phyloP scores from a whole-genome alignment of 2,888 invertebrate genomes.

The Pegoplata infirma region DNA sequence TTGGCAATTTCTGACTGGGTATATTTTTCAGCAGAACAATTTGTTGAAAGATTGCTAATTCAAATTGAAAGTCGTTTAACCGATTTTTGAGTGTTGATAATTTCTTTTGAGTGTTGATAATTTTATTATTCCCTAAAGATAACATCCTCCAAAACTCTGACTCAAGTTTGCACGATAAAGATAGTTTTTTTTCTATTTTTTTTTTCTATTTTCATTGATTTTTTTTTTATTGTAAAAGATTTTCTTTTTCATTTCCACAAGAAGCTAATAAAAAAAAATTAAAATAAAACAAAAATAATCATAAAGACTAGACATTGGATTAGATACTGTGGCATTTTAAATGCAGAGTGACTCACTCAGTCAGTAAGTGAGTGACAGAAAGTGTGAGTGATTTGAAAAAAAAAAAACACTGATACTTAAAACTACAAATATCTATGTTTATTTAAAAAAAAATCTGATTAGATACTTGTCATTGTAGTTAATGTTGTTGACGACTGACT shows the following conservation, averaged over 20 bases:
- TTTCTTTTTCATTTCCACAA: conserved; percentile 56
- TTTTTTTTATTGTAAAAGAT: conserved; percentile 14
- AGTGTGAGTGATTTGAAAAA: conserved; percentile 21
- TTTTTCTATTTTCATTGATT: conserved; percentile 21
- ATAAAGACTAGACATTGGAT: conserved; percentile 52
- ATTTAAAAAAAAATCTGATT: conserved; percentile 26
- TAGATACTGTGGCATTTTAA: conserved; percentile 32
- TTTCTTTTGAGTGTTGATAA: no score
- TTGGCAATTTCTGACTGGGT: no score
- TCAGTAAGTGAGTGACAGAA: conserved; percentile 27
- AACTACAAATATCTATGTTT: conserved; percentile 14
- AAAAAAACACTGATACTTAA: conserved; percentile 30
- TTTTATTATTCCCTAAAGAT: no score
- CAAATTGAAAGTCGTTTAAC: no score
- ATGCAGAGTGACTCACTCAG: conserved; percentile 37
- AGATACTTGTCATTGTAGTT: conserved; percentile 22
- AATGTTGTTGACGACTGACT: no score
- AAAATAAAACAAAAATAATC: conserved; percentile 41
- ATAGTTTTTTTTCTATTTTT: no score
- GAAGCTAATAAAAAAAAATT: conserved; percentile 35
- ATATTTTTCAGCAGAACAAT: no score
- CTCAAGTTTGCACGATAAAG: no score
- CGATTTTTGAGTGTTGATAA: no score
- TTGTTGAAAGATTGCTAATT: no score
- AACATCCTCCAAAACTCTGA: neutral